Evolutionary conservation across 2,113 vertebrate genomes (phyloP).

Genomic region (Morone saxatilis): DNA sequence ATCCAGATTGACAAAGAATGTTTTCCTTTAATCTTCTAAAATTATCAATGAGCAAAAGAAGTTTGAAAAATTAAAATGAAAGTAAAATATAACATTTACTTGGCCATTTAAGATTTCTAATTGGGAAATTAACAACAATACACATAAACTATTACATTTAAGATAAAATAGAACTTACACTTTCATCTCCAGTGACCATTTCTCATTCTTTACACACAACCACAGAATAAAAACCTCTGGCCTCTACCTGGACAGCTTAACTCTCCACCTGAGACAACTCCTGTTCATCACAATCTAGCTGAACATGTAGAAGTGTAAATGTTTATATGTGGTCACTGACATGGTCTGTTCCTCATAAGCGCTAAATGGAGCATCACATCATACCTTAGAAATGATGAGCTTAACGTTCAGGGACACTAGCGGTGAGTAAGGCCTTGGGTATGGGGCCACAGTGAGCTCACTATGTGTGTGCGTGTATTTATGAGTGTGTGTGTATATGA

Average conservation of each 20-base stretch:
- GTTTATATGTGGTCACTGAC: constrained; percentile 60
- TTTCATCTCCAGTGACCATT: neutral
- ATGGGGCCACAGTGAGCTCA: constrained; percentile 49
- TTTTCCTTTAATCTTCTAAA: neutral
- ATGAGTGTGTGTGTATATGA: constrained; percentile 11
- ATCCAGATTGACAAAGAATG: neutral
- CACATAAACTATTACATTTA: neutral
- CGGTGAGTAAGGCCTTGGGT: constrained; percentile 62
- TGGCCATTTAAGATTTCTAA: too few relatives aligned
- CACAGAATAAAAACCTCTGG: neutral
- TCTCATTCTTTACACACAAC: neutral
- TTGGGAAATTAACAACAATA: too few relatives aligned
- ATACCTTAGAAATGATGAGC: constrained; percentile 69
- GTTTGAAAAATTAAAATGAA: neutral
- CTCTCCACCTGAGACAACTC: neutral
- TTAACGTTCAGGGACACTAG: constrained; percentile 54
- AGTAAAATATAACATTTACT: neutral
- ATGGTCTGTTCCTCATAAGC: constrained; percentile 46
- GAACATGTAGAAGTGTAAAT: constrained; percentile 21
- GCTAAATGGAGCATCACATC: constrained; percentile 66
- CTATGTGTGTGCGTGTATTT: constrained; percentile 26
- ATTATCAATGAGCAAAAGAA: neutral
- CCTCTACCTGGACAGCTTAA: neutral
- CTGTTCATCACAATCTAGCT: constrained; percentile 18
- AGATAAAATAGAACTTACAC: too few relatives aligned